Base-by-base conservation (phyloP, 2,888 invertebrate species). In the Stenchaetothrips biformis region DNA sequence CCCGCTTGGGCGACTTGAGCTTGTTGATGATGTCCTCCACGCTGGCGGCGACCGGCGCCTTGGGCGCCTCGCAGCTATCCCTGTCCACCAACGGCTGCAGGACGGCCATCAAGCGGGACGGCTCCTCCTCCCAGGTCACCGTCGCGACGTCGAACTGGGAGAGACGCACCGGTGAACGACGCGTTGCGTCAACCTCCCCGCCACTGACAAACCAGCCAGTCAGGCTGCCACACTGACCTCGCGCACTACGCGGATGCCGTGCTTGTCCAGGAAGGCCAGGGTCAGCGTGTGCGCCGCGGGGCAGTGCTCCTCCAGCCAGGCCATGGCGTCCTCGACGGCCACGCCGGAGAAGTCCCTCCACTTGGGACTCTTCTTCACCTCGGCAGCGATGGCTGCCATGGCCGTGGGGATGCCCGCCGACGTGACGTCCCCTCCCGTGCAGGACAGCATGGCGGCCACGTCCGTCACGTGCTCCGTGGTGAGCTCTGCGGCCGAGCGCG, bases 361-460 rank as follows among this genome's bases (percentile, higher is more conserved):
- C 79, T 86, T 87, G 25, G 88, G 88, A n/a, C 87, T 86, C 4
- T 84, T 83, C 25, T 83, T 83, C 53, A 87, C 84, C 4, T 82
- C 82, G 47, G 80, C 82, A 0, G 86, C 84, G 16, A 87, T 86
- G 79, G 84, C 82, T 84, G 84, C 79, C 85, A 92, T 83, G 0
- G 88, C 88, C 21, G 87, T 86, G 0, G 94, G 93, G 11, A 95
- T 91, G 85, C 94, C 93, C 0, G 93, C 94, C 25, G 95, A 94
- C 79, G 93, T 88, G 9, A 74, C 67, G 67, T 74, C 67, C 8
- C 67, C 67, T 0, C 67, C 67, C 11, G 79, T 47, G 67, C 67
- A 91, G 16, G 92, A 91, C 62, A 95, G 87, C 37, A 95, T 86
- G 48, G 89, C 84, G 0, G 92, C 90, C 78, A 94, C 90, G 86